Base-by-base conservation (phyloP, 2,888 invertebrate genomes). In the Aproaerema taeniolella region DNA sequence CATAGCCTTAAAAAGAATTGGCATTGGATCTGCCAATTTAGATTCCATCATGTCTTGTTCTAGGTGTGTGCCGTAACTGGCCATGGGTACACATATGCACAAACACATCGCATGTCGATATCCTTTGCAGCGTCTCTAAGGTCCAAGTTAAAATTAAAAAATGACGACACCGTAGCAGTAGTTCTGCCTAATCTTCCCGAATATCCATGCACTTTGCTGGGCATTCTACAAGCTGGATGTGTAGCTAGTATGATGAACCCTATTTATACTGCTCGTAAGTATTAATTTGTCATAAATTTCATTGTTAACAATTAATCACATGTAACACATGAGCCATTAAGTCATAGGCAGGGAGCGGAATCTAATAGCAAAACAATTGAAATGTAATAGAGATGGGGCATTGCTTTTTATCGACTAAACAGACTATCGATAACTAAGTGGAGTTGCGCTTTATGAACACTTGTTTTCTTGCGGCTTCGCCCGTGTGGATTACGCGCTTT, bases 181-280 rank as follows among this genome's bases (percentile, higher is more conserved):
- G 86, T 92, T n/a, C 60, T 94, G 47, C 93, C 94, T 1, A 95
- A 95, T 64, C 56, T 91, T 10, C 94, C 94, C 0, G 95, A 95
- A 69, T 92, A 90, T 58, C 89, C 91, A 0, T 88, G 92, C 29
- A 87, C 89, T 0, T 61, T 89, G 9, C 60, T 93, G 39, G 94
- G 93, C 0, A 75, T 89, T 2, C 55, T 92, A 28, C 91, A 92
- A 56, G 93, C 93, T 26, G 93, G 92, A 0, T 75, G 93, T 16
- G 61, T 90, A 13, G 88, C 91, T 11, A 92, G 93, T 16, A 90
- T 92, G 12, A 87, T 93, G 47, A 95, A 94, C 76, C 93, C 93
- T 0, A 67, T 87, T 28, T 83, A 83, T 47, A 81, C 77, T 16
- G 54, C 73, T 15, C 50, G 85, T 83, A 39, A 69, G 76, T 4